phyloP scores from a whole-genome alignment of 2,113 vertebrate genomes.

The Leucopsar rothschildi region DNA sequence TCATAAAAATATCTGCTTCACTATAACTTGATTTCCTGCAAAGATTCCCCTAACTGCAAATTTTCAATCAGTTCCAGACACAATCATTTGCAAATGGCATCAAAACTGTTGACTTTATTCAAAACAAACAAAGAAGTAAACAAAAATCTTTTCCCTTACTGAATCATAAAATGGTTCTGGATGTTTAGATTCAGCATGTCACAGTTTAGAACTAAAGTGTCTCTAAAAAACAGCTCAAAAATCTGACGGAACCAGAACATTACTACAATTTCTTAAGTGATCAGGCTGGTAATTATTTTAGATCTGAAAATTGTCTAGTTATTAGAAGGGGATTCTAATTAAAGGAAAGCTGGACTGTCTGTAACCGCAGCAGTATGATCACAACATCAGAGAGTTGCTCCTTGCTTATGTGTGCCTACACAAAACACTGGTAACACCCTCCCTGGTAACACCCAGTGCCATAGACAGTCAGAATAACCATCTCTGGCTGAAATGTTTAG shows the following conservation, averaged over 20 bases:
- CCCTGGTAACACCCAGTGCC: background rate
- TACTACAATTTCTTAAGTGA: background rate
- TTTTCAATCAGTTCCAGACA: constrained; percentile 4
- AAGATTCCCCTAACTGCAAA: background rate
- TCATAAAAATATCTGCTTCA: constrained; percentile 14
- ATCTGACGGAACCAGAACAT: background rate
- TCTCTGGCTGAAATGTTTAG: background rate
- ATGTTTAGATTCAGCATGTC: background rate
- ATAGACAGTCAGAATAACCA: background rate
- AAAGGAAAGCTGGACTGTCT: background rate
- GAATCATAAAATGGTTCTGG: background rate
- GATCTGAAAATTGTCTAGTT: background rate
- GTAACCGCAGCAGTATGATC: background rate
- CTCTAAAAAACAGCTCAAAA: background rate
- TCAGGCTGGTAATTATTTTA: background rate
- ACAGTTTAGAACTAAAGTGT: background rate
- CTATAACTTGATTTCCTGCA: constrained; percentile 11
- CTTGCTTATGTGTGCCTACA: fast-evolving
- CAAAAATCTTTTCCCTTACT: background rate
- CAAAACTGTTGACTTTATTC: background rate
- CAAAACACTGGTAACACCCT: background rate
- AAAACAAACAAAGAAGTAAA: background rate
- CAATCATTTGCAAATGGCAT: background rate
- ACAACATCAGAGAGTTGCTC: background rate
- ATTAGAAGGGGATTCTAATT: background rate